Evolutionary conservation across 2,113 vertebrate genomes (phyloP).

Genomic region (Tychaedon coryphoeus): DNA sequence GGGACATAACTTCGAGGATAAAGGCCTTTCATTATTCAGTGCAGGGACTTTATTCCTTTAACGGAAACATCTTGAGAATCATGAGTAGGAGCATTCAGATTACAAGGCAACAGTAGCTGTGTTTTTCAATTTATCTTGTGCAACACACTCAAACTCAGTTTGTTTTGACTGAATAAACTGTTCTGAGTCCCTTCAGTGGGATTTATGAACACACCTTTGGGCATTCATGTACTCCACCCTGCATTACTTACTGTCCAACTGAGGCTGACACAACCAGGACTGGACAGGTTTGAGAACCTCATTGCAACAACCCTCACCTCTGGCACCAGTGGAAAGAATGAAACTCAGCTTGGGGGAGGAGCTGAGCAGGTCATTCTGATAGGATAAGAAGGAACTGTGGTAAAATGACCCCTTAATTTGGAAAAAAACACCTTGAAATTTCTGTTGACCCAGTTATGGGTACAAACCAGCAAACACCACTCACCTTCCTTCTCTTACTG

Average conservation of each 20-base stretch:
- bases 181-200: background rate
- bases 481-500: background rate
- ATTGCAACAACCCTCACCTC: background rate
- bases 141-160: background rate
- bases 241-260: background rate
- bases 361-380: background rate
- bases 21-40: background rate
- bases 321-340: background rate
- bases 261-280: background rate
- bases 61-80: background rate
- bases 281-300: background rate
- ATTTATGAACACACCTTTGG: background rate
- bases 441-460: background rate
- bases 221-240: background rate
- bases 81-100: background rate
- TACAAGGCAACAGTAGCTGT: background rate
- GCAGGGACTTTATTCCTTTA: background rate
- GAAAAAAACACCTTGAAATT: background rate
- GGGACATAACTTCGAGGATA: background rate
- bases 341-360: background rate
- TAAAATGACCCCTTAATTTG: background rate
- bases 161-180: background rate
- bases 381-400: background rate
- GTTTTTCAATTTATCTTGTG: background rate
- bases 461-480: background rate